Conservation (phyloP, 2,797 vertebrate genomes). For the Enteromius afrohamiltoni region DNA sequence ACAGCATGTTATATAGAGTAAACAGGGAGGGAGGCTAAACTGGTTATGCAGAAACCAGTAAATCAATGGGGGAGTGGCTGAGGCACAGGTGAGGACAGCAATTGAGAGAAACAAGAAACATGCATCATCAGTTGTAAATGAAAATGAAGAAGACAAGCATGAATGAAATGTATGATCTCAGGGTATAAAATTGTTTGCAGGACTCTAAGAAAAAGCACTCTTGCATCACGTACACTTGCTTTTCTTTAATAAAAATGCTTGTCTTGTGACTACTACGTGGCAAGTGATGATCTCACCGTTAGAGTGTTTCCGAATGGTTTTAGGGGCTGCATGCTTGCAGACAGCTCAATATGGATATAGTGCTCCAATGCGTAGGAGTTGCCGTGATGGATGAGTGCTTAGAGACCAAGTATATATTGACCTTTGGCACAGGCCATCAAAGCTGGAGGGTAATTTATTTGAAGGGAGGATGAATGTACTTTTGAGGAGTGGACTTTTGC, state of each 20-base stretch:
- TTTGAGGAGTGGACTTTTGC: background rate
- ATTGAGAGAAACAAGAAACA: constrained; percentile 40
- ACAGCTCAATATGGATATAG: constrained; percentile 27
- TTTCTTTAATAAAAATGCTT: background rate
- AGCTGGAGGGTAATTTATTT: constrained; percentile 26
- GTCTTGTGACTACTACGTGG: background rate
- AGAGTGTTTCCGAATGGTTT: constrained; percentile 23
- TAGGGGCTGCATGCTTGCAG: constrained; percentile 2
- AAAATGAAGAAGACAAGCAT: constrained; percentile 57
- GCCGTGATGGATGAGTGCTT: constrained; percentile 54
- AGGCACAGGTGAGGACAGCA: constrained; percentile 65
- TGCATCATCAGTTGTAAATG: constrained; percentile 59
- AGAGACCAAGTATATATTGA: constrained; percentile 50
- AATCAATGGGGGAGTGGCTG: constrained; percentile 71
- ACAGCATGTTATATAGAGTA: constrained; percentile 76
- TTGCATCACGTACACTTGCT: background rate
- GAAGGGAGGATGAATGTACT: constrained; percentile 13
- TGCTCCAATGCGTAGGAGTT: constrained; percentile 6
- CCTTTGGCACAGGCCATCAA: constrained; percentile 31
- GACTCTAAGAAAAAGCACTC: background rate
- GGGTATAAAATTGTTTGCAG: constrained; percentile 41
- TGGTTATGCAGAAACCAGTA: constrained; percentile 85
- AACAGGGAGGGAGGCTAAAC: constrained; percentile 80
- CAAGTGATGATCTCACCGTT: constrained; percentile 34
- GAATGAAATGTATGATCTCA: constrained; percentile 68